phyloP scores from a whole-genome alignment of 2,113 vertebrate species.

The Mesitornis unicolor region DNA sequence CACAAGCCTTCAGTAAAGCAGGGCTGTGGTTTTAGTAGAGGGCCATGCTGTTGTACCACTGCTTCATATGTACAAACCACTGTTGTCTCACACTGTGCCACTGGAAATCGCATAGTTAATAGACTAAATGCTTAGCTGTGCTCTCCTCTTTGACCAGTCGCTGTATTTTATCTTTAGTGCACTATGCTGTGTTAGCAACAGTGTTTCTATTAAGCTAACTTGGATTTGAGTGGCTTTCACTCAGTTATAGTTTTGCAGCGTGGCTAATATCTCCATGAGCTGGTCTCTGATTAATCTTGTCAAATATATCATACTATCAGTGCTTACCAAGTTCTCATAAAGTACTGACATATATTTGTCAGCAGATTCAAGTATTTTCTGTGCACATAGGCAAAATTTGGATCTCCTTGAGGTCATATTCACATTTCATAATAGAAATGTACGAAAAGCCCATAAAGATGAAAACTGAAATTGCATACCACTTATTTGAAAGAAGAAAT shows the following conservation, averaged over 20 bases:
- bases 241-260: background rate
- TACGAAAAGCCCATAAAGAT: background rate
- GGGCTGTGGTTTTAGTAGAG: background rate
- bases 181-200: background rate
- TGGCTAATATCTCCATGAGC: background rate
- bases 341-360: background rate
- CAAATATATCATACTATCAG: background rate
- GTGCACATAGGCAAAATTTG: background rate
- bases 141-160: background rate
- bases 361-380: constrained; percentile 23
- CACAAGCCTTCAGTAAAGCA: background rate
- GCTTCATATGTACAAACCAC: background rate
- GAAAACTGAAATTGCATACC: background rate
- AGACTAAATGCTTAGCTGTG: background rate
- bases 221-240: background rate
- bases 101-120: background rate
- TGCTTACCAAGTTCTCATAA: background rate
- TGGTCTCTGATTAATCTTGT: constrained; percentile 22
- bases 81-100: background rate
- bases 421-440: background rate
- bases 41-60: background rate
- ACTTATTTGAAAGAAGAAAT: background rate
- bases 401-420: background rate
- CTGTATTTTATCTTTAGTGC: background rate
- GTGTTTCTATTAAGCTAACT: background rate